phyloP scores from a whole-genome alignment of 2,888 invertebrate species.

The Thelaira solivaga region DNA sequence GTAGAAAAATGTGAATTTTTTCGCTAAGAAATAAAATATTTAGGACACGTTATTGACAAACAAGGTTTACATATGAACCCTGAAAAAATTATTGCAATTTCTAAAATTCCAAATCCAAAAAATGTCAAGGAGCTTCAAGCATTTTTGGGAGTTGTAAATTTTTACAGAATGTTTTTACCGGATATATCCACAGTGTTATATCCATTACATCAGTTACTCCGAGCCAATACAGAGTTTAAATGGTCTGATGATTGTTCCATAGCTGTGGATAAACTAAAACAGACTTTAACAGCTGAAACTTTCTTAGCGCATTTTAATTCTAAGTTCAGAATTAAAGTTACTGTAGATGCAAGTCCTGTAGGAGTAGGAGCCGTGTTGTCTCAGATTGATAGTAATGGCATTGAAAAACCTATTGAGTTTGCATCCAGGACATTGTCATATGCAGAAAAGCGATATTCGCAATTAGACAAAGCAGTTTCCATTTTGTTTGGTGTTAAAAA shows the following conservation, averaged over 20 bases:
- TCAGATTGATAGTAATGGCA: constrained; percentile 68
- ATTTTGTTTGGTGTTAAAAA: constrained; percentile 69
- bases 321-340: constrained; percentile 61
- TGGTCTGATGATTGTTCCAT: constrained; percentile 68
- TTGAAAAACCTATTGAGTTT: constrained; percentile 71
- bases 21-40: constrained; percentile 64
- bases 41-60: constrained; percentile 67
- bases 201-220: constrained; percentile 23
- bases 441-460: constrained; percentile 40
- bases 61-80: constrained; percentile 67
- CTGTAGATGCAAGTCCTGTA: constrained; percentile 65
- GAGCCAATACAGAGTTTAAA: constrained; percentile 4
- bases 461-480: no score
- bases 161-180: constrained; percentile 41
- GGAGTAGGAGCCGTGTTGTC: constrained; percentile 69
- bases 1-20: constrained; percentile 64
- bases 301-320: constrained; percentile 66
- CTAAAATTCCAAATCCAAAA: constrained; percentile 58
- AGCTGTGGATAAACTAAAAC: constrained; percentile 65
- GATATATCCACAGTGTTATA: constrained; percentile 12
- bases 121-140: constrained; percentile 58
- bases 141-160: constrained; percentile 64
- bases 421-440: constrained; percentile 68
- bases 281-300: background rate
- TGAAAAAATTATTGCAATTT: constrained; percentile 66